phyloP scores from a whole-genome alignment of 2,797 vertebrate genomes.

The Phyllotis vaccarum region DNA sequence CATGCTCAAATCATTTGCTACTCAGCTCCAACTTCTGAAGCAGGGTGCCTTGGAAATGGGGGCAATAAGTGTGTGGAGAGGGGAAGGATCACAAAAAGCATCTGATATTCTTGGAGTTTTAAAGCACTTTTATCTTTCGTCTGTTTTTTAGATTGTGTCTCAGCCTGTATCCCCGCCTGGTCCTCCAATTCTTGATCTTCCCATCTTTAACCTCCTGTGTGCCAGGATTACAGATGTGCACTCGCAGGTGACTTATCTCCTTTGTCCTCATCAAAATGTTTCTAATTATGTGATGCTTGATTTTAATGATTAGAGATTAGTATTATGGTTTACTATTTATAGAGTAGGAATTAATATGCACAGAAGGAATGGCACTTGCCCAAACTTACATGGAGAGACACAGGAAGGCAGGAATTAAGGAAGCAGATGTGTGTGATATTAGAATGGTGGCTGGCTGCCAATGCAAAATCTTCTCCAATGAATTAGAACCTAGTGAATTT shows the following conservation, averaged over 20 bases:
- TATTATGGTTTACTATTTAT: neutral
- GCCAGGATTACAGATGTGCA: neutral
- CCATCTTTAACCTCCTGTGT: neutral
- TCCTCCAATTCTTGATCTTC: neutral
- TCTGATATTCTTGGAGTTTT: neutral
- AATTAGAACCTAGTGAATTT: neutral
- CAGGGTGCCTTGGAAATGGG: neutral
- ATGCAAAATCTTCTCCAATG: constrained; percentile 23
- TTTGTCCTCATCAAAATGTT: neutral
- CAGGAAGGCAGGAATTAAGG: neutral
- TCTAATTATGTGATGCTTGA: neutral
- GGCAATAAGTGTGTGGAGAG: neutral
- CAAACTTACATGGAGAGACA: neutral
- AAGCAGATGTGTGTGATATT: neutral
- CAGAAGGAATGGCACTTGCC: neutral
- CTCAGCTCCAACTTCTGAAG: neutral
- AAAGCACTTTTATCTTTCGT: neutral
- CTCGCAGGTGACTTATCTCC: too few relatives aligned
- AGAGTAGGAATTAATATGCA: constrained; percentile 1
- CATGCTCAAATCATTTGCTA: neutral
- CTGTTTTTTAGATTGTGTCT: neutral
- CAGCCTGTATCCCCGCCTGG: neutral
- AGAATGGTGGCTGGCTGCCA: neutral
- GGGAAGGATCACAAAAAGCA: neutral
- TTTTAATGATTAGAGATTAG: neutral